Percentiles rank a stretch among this genome's conserved stretches.
Conservation (phyloP, 2,888 invertebrate species). For the Polyommatus iphigenia region DNA sequence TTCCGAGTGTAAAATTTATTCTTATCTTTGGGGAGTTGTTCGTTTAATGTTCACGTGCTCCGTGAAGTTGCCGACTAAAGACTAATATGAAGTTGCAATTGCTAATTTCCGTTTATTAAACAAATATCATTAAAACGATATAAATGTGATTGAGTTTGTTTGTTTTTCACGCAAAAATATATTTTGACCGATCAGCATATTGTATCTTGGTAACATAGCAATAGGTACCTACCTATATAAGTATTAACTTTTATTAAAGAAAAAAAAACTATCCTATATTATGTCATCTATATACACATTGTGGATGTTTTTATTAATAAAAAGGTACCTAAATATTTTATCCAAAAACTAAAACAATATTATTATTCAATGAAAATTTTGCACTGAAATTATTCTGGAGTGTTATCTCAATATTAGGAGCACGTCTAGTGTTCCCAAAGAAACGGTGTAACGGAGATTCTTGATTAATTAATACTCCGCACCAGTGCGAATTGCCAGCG, state of each 20-base stretch:
- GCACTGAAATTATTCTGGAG: background rate
- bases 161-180: no score
- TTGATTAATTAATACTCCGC: background rate
- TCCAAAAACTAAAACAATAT: background rate
- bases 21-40: constrained; percentile 1
- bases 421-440: background rate
- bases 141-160: no score
- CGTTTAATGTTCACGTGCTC: background rate
- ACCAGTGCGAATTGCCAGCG: background rate
- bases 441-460: background rate
- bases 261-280: no score
- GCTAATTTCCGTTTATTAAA: background rate
- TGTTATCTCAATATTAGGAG: background rate
- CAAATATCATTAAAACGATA: no score
- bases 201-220: no score
- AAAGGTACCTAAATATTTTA: no score
- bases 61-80: background rate
- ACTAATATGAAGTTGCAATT: background rate
- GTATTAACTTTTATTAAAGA: no score
- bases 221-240: no score
- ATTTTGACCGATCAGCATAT: no score
- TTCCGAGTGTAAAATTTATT: background rate
- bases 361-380: background rate
- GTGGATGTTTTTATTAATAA: no score
- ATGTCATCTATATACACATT: no score